Evolutionary conservation across 2,797 vertebrate genomes (phyloP), one percentile per base, ranked within the genome.

Genomic region (Ceyx erithaca): DNA sequence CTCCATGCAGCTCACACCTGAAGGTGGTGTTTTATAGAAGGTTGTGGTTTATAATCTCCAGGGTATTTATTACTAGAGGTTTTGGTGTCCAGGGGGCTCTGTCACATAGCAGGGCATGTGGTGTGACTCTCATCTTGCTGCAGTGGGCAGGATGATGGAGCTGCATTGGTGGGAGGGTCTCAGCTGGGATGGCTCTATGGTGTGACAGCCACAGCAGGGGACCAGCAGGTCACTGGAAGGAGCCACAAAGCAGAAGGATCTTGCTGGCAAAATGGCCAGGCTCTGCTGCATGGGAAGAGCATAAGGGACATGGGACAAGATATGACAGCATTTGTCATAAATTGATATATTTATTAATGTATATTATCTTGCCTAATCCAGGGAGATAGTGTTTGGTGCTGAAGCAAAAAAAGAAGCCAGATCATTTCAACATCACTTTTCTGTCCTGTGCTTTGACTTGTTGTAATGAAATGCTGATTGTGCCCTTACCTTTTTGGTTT

Each of bases 361-460:
- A n/a, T 21, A 40, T 16, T 52, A 12, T 45, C 43, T 63, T 2
- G 2, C 7, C 30, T 37, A 21, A 64, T 23, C 30, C 73, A 58
- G 52, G 54, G 31, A 76, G 51, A 41, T 10, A 51, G n/a, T 41
- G 6, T 57, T 75, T 73, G 49, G 37, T 83, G 23, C 23, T 64
- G 58, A 71, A 43, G 69, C 59, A 48, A 62, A 82, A 57, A 43
- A 41, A 28, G 79, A 41, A 37, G 23, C 77, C 43, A 87, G 6
- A 55, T 92, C 2, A 30, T 7, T 41, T 35, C 20, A 3, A 63
- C 37, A 40, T 40, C 14, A 14, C 41, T 85, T 88, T 69, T 28
- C 57, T 66, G 66, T 28, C n/a, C 83, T 73, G 40, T 68, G 73
- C 76, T 92, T 93, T 93, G 76, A 87, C 16, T 81, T 80, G 59